These are phyloP conservation scores for Ectemnius cavifrons DNA, from an alignment of 2,888 invertebrate species.

Conservation along the genomic window DNA sequence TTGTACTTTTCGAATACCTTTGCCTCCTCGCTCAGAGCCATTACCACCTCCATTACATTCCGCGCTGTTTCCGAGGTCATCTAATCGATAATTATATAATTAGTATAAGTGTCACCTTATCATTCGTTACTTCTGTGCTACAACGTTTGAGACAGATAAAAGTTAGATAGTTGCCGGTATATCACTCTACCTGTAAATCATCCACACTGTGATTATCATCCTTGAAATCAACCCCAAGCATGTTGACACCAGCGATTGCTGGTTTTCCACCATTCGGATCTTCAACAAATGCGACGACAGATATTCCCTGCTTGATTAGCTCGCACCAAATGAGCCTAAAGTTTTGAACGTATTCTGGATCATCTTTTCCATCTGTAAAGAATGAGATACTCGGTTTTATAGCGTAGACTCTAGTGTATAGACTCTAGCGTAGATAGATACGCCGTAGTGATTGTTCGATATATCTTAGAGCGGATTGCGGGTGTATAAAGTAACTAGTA, in stretches of 20 bases:
- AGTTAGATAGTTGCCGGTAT: no score
- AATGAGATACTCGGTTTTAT: no score
- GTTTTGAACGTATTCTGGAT: slow-evolving; percentile 59
- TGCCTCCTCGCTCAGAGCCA: slow-evolving; percentile 42
- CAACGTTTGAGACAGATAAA: no score
- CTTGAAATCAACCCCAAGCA: slow-evolving; percentile 54
- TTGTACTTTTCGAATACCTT: slow-evolving; percentile 61
- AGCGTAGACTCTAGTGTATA: no score
- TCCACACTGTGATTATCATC: slow-evolving; percentile 36
- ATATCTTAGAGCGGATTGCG: no score
- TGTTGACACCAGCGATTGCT: slow-evolving; percentile 74
- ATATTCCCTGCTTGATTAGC: slow-evolving; percentile 67
- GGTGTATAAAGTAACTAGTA: no score
- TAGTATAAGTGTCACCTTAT: not conserved
- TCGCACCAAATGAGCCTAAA: slow-evolving; percentile 64
- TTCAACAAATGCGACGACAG: slow-evolving; percentile 73
- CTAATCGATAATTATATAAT: slow-evolving; percentile 22
- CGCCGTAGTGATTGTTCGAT: no score
- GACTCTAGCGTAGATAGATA: no score
- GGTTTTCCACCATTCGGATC: slow-evolving; percentile 67
- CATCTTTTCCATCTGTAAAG: slow-evolving; percentile 62
- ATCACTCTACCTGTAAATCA: no score
- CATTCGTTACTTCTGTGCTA: no score
- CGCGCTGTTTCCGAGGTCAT: not conserved
- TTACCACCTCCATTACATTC: slow-evolving; percentile 37